Evolutionary conservation across 2,797 vertebrate genomes (phyloP).

Genomic region (Malacoraja senta): DNA sequence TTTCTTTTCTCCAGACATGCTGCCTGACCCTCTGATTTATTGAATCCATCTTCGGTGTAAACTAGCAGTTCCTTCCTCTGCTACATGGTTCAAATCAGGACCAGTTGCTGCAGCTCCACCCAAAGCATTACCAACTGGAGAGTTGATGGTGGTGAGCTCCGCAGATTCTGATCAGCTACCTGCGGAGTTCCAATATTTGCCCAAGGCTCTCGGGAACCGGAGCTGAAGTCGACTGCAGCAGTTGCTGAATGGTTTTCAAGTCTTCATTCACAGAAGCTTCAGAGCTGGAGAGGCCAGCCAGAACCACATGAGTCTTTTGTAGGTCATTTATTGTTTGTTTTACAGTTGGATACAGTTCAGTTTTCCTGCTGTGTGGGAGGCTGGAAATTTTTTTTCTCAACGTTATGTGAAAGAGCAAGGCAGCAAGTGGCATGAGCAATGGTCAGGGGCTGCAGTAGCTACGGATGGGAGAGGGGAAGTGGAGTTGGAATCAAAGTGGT

Average conservation of each 20-base stretch:
- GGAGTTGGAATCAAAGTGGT: background rate
- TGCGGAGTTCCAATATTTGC: background rate
- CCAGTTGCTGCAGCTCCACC: background rate
- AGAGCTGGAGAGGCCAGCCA: background rate
- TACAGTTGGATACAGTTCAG: background rate
- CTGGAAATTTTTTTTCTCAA: background rate
- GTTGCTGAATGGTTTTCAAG: background rate
- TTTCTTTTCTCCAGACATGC: no score
- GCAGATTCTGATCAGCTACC: background rate
- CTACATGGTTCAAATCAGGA: background rate
- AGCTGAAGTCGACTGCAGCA: background rate
- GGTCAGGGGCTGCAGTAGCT: background rate
- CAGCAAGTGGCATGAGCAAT: background rate
- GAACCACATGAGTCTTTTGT: background rate
- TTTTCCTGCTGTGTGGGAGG: constrained; percentile 6
- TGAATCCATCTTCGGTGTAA: no score
- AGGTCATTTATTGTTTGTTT: constrained; percentile 22
- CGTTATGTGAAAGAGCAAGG: background rate
- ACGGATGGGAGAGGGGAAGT: background rate
- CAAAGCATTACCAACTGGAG: background rate
- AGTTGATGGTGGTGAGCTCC: background rate
- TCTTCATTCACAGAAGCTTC: background rate
- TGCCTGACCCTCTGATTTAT: no score
- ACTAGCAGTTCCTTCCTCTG: no score
- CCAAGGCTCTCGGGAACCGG: background rate